Conservation (phyloP, 2,113 vertebrate genomes). For the Formicarius rufipectus region DNA sequence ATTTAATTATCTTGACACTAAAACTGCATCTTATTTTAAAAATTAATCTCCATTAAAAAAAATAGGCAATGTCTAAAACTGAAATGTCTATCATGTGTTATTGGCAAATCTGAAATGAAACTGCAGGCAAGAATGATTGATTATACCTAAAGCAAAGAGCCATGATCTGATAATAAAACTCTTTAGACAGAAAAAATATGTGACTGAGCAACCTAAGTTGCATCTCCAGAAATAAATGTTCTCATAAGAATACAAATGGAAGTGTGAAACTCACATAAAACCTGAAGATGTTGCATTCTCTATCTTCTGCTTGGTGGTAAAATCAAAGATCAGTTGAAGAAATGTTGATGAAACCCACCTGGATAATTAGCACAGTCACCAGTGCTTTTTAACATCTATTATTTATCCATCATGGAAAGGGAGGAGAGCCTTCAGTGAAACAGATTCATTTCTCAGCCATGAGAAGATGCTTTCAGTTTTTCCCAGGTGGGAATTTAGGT, state of each 20-base stretch:
- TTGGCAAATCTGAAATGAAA: constrained; percentile 34
- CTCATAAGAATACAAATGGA: background rate
- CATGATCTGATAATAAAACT: background rate
- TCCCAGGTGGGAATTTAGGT: background rate
- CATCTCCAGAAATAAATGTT: background rate
- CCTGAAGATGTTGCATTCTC: background rate
- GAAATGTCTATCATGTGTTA: constrained; percentile 8
- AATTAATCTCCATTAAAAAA: constrained; percentile 43
- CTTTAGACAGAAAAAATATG: background rate
- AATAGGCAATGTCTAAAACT: background rate
- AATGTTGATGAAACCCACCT: background rate
- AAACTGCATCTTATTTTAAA: constrained; percentile 35
- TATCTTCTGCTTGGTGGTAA: background rate
- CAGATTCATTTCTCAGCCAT: background rate
- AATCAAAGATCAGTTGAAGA: background rate
- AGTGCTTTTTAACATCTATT: background rate
- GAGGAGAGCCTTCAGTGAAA: background rate
- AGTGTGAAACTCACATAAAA: background rate
- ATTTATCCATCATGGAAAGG: background rate
- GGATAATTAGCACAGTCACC: background rate
- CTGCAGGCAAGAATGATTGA: background rate
- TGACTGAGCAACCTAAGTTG: background rate
- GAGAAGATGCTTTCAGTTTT: background rate
- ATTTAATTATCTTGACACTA: constrained; percentile 46
- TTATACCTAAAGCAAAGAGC: background rate